Evolutionary conservation across 1,140 invertebrate species (phyloP).

Genomic region (Hetaerina americana): DNA sequence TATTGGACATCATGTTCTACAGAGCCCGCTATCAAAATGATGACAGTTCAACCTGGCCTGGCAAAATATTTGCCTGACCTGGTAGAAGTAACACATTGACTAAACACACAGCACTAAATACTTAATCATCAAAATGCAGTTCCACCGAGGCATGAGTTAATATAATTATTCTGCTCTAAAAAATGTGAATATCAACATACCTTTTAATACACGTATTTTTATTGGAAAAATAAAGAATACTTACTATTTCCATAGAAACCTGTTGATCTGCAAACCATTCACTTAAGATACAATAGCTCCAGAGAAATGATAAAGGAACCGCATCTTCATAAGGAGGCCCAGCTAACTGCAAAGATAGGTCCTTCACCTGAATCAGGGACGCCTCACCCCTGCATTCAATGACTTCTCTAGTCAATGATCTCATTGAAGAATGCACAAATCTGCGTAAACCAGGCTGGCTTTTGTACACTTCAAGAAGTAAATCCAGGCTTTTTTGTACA

Average conservation of each 20-base stretch:
- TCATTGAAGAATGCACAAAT: background rate
- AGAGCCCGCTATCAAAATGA: too few relatives aligned
- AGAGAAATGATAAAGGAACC: background rate
- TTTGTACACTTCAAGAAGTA: background rate
- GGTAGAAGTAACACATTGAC: too few relatives aligned
- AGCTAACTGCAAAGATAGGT: background rate
- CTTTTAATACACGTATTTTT: too few relatives aligned
- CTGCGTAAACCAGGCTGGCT: background rate
- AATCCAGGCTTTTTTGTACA: background rate
- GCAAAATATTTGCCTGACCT: too few relatives aligned
- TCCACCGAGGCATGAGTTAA: too few relatives aligned
- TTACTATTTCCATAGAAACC: background rate
- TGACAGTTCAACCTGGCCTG: too few relatives aligned
- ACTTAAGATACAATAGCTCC: background rate
- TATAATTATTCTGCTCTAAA: too few relatives aligned
- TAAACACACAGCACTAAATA: too few relatives aligned
- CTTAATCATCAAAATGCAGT: too few relatives aligned
- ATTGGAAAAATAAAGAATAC: background rate
- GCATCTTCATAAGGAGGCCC: background rate
- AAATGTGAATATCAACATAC: too few relatives aligned
- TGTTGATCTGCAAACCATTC: background rate
- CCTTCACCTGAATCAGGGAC: background rate
- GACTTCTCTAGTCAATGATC: background rate
- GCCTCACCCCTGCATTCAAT: background rate
- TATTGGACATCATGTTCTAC: too few relatives aligned